Percentiles rank a stretch among this genome's conserved stretches.
These are phyloP conservation scores for Phalloptychus januarius DNA, from an alignment of 2,797 vertebrate species.

Conservation along the genomic window DNA sequence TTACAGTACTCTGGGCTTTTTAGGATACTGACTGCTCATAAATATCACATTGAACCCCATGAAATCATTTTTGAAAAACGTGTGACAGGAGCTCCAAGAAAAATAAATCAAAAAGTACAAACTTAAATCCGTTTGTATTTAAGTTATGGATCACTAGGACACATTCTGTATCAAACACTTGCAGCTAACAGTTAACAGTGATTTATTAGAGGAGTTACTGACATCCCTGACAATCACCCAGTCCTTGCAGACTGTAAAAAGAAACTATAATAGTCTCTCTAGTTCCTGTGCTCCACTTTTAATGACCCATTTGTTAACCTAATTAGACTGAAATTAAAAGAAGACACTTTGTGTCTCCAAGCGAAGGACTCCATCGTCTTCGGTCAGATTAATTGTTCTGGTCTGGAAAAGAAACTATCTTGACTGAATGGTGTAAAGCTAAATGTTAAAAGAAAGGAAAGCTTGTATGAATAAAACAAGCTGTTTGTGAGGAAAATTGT, in stretches of 20 bases:
- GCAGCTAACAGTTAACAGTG: neutral
- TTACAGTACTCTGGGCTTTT: neutral
- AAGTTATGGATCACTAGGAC: neutral
- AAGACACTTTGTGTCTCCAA: slow-evolving; percentile 12
- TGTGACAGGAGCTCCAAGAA: neutral
- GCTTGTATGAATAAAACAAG: neutral
- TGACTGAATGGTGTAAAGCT: neutral
- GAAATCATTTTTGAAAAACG: neutral
- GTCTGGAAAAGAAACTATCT: neutral
- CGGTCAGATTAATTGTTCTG: slow-evolving; percentile 1
- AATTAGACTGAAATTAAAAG: slow-evolving; percentile 59
- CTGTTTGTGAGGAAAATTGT: neutral
- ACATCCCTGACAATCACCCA: neutral
- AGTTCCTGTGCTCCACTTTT: slow-evolving; percentile 41
- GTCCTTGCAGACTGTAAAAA: slow-evolving; percentile 5
- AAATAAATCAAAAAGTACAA: neutral
- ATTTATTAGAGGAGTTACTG: neutral
- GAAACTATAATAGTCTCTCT: slow-evolving; percentile 16
- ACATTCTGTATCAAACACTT: neutral
- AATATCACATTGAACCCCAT: neutral
- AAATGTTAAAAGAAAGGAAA: neutral
- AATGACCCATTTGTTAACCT: slow-evolving; percentile 63
- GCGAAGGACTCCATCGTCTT: slow-evolving; percentile 13
- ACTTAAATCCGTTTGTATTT: neutral
- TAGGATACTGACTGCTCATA: neutral